A percentile compares a stretch with the other conserved stretches of the same genome.
These are phyloP conservation scores for Cheirogaleus medius DNA, from an alignment of 2,113 vertebrate genomes.

Conservation along the genomic window DNA sequence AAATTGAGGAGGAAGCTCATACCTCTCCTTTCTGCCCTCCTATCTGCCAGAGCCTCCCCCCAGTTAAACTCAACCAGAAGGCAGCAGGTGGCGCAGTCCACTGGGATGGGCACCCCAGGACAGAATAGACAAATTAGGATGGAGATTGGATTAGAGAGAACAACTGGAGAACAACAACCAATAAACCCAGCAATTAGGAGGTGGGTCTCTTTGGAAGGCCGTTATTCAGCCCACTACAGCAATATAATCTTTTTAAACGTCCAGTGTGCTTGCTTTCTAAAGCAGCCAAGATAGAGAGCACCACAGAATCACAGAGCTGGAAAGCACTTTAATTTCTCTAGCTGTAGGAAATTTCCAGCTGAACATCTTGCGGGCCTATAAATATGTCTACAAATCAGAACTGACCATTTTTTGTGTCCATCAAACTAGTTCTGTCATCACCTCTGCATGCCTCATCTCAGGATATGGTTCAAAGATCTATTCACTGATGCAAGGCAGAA, in stretches of 20 bases:
- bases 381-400: not conserved
- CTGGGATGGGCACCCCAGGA: not conserved
- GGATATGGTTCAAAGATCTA: not conserved
- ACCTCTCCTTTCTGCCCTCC: not conserved
- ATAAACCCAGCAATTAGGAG: not conserved
- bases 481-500: not conserved
- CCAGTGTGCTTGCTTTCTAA: not conserved
- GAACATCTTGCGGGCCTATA: not conserved
- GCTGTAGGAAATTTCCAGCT: not conserved
- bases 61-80: not conserved
- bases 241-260: not conserved
- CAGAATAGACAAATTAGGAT: not conserved
- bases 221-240: not conserved
- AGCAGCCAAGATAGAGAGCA: not conserved
- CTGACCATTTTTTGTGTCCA: not conserved
- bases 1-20: not conserved
- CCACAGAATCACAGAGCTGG: not conserved
- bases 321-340: not conserved
- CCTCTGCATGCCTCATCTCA: not conserved
- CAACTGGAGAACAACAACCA: not conserved
- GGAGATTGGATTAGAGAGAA: not conserved
- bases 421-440: no score
- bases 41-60: not conserved
- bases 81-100: no score
- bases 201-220: not conserved